Evolutionary conservation across 2,113 vertebrate species (phyloP).

Genomic region (Tragelaphus scriptus): DNA sequence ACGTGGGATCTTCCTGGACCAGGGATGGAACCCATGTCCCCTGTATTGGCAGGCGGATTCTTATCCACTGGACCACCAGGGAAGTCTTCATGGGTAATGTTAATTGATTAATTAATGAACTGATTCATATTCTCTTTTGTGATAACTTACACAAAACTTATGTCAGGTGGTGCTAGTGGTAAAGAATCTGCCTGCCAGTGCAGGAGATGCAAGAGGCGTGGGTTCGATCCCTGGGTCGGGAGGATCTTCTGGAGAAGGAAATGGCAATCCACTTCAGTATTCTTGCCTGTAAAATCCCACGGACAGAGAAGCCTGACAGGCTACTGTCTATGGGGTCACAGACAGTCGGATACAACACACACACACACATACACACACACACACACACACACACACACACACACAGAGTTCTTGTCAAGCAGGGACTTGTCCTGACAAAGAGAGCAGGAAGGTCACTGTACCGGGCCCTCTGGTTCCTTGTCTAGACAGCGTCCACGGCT

Average conservation of each 20-base stretch:
- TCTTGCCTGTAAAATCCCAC: not conserved
- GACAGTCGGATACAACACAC: fast-evolving
- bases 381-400: not conserved
- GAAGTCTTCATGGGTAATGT: not conserved
- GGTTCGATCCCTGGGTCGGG: not conserved
- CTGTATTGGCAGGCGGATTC: not conserved
- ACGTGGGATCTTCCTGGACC: not conserved
- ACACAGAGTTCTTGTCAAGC: not conserved
- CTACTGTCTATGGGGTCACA: not conserved
- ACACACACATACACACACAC: fast-evolving
- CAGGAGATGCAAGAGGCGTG: not conserved
- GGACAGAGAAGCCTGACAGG: not conserved
- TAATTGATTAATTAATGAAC: not conserved
- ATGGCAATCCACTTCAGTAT: not conserved
- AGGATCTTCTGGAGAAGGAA: not conserved
- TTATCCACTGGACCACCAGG: not conserved
- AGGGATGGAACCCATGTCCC: not conserved
- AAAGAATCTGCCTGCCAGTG: not conserved
- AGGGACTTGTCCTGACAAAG: constrained; percentile 7
- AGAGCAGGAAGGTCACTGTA: not conserved
- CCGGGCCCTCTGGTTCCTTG: not conserved
- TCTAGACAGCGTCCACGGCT: not conserved
- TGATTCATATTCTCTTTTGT: not conserved
- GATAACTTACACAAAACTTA: not conserved
- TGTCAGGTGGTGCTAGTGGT: not conserved